Evolutionary conservation across 2,113 vertebrate species (phyloP).

Genomic region (Sakesphorus luctuosus): DNA sequence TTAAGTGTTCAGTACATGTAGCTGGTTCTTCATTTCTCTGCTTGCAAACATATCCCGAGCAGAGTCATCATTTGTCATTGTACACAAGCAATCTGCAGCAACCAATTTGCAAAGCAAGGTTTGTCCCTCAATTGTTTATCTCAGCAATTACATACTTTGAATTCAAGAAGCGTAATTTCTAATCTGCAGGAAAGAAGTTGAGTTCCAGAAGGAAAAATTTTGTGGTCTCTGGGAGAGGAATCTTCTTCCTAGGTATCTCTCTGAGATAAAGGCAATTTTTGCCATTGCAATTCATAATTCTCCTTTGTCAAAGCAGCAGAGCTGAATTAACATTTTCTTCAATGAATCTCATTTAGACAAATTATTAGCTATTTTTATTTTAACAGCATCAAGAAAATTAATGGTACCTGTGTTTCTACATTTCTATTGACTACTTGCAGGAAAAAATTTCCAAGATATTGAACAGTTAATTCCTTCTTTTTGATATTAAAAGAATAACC

Average conservation of each 20-base stretch:
- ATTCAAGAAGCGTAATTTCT: neutral
- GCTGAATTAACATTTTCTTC: neutral
- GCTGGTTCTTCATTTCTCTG: neutral
- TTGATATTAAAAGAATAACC: neutral
- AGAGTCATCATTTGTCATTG: conserved; percentile 21
- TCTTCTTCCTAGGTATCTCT: neutral
- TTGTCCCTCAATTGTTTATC: conserved; percentile 2
- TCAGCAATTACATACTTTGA: neutral
- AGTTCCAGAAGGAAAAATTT: neutral
- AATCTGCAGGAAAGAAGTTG: neutral
- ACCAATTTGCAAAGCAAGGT: neutral
- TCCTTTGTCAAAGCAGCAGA: neutral
- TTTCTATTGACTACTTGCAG: neutral
- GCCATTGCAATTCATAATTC: neutral
- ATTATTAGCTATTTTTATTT: neutral
- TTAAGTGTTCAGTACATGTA: neutral
- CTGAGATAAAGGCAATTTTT: neutral
- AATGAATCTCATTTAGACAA: neutral
- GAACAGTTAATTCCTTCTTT: neutral
- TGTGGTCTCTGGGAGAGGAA: neutral
- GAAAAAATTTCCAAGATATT: neutral
- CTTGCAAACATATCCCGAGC: neutral
- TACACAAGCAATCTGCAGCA: neutral
- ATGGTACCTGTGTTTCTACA: fast-evolving
- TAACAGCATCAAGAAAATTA: neutral